Base-by-base conservation (phyloP, 2,888 invertebrate genomes). In the Dicyrtomina minuta region DNA sequence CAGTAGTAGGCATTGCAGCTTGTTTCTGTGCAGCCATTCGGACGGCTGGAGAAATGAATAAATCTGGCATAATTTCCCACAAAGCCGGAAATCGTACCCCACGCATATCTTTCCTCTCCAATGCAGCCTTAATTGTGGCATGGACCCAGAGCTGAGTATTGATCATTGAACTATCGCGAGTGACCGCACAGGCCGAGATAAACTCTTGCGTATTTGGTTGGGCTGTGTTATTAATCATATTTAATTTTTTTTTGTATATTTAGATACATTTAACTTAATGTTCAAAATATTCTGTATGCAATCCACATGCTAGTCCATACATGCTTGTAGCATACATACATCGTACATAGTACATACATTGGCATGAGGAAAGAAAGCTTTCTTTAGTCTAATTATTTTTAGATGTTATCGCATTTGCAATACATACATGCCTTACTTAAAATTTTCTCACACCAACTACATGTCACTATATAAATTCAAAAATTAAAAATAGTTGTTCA, bases 1-100 rank as follows among this genome's bases (percentile, higher is more conserved):
- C 72, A 49, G 71, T 22, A 60, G 66, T 61, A 44, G 75, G 72
- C 46, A 75, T 15, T 22, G 58, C 58, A 4, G 73, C 70, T 58
- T 75, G 74, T n/a, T 67, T 33, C 41, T 68, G 59, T 10, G 74
- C 75, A 26, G 64, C 22, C n/a, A 53, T 26, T 13, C 17, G 17
- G 13, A 27, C 46, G 2, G 6, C 2, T 1, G 65, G 60, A 15
- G 53, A 46, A 15, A 77, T 83, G 81, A 90, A 93, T 82, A 91
- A 91, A 79, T 89, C 89, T 0, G 93, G 94, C 81, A 93, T 92
- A 0, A 88, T 84, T 81, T 92, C 89, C 46, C 88, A 87, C 74
- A 93, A 87, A 0, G 90, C 87, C 0, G 92, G 92, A 58, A 91
- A 81, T 61, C 86, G 85, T 22, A 92, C 79, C 56, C 88, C 85